Conservation (phyloP, 1,140 invertebrate genomes). For the Drosophila pallidifrons region DNA sequence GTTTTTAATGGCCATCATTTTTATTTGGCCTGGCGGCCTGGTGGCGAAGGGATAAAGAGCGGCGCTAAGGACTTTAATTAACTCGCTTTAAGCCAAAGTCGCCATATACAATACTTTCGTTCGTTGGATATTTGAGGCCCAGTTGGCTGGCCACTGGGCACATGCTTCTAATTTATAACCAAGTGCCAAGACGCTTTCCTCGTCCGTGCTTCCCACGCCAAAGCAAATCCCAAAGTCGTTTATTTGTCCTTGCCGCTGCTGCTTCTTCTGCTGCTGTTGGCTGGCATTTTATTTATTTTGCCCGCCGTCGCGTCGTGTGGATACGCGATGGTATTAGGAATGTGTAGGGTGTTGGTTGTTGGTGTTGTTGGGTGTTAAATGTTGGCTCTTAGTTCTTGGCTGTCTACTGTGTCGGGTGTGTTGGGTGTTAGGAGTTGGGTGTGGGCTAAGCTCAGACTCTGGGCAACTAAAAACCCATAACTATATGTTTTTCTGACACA, state of each 20-base stretch:
- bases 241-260: conserved; percentile 51
- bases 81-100: conserved; percentile 63
- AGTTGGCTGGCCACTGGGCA: conserved; percentile 41
- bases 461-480: conserved; percentile 74
- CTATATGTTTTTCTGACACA: conserved; percentile 79
- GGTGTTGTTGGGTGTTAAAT: not conserved
- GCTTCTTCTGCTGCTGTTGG: conserved; percentile 6
- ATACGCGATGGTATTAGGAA: conserved; percentile 6
- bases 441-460: conserved; percentile 13
- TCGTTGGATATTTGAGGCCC: not conserved
- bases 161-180: conserved; percentile 65
- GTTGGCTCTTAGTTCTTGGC: not conserved
- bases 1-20: conserved; percentile 69
- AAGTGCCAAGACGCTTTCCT: conserved; percentile 30
- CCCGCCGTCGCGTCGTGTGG: conserved; percentile 43
- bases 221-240: conserved; percentile 68
- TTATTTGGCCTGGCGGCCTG: conserved; percentile 15
- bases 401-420: not conserved
- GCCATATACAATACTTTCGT: conserved; percentile 1
- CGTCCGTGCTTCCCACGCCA: conserved; percentile 21
- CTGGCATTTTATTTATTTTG: conserved; percentile 42
- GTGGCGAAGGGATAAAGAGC: not conserved
- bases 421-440: not conserved
- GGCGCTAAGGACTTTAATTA: conserved; percentile 57
- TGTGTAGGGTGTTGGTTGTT: not conserved